Percentiles rank a stretch among this genome's conserved stretches.
These are phyloP conservation scores for Sweltsa coloradensis DNA, from an alignment of 1,140 invertebrate genomes.

Conservation along the genomic window DNA sequence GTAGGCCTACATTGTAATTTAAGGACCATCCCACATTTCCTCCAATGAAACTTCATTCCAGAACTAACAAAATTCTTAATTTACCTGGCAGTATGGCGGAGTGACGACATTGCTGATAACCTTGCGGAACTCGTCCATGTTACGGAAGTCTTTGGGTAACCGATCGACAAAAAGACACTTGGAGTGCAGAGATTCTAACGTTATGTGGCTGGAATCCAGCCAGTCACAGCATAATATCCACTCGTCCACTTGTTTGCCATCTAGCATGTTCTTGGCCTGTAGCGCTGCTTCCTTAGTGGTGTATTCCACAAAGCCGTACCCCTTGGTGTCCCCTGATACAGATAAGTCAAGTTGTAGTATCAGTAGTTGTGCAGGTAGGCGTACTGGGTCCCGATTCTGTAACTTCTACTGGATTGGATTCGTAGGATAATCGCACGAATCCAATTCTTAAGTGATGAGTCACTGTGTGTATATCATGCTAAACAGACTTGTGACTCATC, in stretches of 20 bases:
- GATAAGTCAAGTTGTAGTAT: too few relatives aligned
- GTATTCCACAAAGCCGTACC: constrained; percentile 48
- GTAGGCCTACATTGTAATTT: too few relatives aligned
- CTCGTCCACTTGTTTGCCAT: constrained; percentile 31
- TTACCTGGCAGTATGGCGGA: constrained; percentile 46
- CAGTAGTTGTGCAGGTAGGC: too few relatives aligned
- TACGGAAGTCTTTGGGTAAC: constrained; percentile 38
- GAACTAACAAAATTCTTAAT: too few relatives aligned
- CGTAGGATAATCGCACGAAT: too few relatives aligned
- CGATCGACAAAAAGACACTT: constrained; percentile 39
- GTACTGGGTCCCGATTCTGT: too few relatives aligned
- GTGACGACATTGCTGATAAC: constrained; percentile 37
- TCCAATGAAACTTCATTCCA: too few relatives aligned
- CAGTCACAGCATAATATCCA: constrained; percentile 38
- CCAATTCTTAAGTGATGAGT: too few relatives aligned
- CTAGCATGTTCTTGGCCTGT: constrained; percentile 34
- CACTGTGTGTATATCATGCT: too few relatives aligned
- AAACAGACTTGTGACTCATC: too few relatives aligned
- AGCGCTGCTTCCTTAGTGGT: constrained; percentile 34
- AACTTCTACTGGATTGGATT: too few relatives aligned
- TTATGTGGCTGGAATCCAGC: constrained; percentile 34
- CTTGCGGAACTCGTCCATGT: constrained; percentile 39
- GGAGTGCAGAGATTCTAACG: constrained; percentile 38
- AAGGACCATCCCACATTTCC: too few relatives aligned
- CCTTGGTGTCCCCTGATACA: constrained; percentile 37